Conservation (phyloP, 53 echinoderm and acorn worm genomes). For the Hippasteria phrygiana region DNA sequence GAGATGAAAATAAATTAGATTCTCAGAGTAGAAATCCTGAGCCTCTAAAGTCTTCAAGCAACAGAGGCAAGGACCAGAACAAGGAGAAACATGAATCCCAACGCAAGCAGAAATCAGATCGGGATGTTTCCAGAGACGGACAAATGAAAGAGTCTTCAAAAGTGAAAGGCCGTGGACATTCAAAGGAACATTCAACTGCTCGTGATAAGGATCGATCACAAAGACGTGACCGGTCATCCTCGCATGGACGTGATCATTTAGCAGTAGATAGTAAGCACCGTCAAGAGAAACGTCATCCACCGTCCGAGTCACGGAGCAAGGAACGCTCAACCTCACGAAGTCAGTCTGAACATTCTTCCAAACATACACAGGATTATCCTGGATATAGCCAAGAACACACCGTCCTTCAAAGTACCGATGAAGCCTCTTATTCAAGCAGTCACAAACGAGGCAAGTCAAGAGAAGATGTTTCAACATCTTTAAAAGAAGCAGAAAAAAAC, state of each 20-base stretch:
- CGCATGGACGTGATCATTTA: neutral
- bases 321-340: conserved; percentile 38
- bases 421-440: neutral
- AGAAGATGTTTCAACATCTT: neutral
- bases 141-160: neutral
- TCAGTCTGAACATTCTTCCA: conserved; percentile 14
- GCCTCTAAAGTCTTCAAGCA: conserved; percentile 9
- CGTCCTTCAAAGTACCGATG: neutral
- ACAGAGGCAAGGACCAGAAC: conserved; percentile 31
- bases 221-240: neutral
- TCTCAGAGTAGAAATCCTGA: neutral
- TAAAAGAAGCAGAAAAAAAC: conserved; percentile 13
- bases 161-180: conserved; percentile 4
- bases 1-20: neutral
- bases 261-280: neutral
- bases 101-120: conserved; percentile 23
- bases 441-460: conserved; percentile 17
- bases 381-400: neutral
- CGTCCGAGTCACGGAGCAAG: conserved; percentile 3
- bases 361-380: conserved; percentile 3
- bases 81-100: neutral
- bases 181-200: conserved; percentile 32
- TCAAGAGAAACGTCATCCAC: conserved; percentile 7
- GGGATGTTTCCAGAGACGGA: neutral
- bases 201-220: conserved; percentile 8